These are phyloP conservation scores for Parapristionchus giblindavisi DNA, from an alignment of 2,888 invertebrate species.

Conservation along the genomic window DNA sequence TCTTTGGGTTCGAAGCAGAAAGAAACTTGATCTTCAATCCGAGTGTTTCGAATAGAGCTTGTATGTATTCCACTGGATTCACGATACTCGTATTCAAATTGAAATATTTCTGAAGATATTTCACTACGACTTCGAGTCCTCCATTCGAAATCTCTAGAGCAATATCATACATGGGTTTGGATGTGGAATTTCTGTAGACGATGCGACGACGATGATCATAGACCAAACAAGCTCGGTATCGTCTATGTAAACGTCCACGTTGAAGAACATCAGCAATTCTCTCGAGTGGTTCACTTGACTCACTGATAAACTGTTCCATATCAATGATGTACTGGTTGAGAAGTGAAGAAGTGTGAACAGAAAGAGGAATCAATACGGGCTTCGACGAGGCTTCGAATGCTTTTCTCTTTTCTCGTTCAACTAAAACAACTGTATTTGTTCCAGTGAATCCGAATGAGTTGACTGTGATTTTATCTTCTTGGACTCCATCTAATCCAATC, in stretches of 20 bases:
- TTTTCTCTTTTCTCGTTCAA: conserved; percentile 17
- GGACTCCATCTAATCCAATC: conserved; percentile 42
- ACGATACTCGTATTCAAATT: not conserved
- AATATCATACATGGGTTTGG: not conserved
- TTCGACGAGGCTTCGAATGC: not conserved
- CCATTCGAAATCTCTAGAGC: not conserved
- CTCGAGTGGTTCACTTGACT: not conserved
- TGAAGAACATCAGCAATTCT: not conserved
- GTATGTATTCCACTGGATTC: not conserved
- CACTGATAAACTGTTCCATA: not conserved
- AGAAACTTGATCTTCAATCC: not conserved
- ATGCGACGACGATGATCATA: conserved; percentile 19
- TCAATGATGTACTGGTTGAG: not conserved
- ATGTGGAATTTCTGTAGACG: not conserved
- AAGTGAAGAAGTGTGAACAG: not conserved
- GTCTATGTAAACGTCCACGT: not conserved
- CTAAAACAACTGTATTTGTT: conserved; percentile 49
- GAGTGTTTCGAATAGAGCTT: not conserved
- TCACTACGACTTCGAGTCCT: conserved; percentile 5
- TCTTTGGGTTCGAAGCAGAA: not conserved
- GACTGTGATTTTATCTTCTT: conserved; percentile 44
- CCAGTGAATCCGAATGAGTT: conserved; percentile 68
- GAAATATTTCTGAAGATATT: not conserved
- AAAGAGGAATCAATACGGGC: conserved; percentile 13
- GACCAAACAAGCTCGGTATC: not conserved